Evolutionary conservation across 1,140 invertebrate species (phyloP).

Genomic region (Mesaphorura yosii): DNA sequence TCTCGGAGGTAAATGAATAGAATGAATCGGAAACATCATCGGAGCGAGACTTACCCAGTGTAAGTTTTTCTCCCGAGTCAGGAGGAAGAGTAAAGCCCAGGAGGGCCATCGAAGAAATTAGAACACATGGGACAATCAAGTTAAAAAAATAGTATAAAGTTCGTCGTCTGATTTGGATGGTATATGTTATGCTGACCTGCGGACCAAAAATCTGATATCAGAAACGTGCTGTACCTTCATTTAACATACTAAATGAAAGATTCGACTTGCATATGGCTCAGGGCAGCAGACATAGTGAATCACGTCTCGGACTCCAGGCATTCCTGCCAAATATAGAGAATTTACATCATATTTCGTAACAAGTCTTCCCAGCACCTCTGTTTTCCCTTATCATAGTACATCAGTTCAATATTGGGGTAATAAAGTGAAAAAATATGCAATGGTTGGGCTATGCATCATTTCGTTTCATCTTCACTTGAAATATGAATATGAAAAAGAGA

Average conservation of each 20-base stretch:
- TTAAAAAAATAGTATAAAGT: constrained; percentile 99
- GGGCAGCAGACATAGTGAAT: constrained; percentile 17
- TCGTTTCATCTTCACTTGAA: too few relatives aligned
- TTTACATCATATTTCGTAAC: too few relatives aligned
- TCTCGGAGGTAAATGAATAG: too few relatives aligned
- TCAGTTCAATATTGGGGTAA: too few relatives aligned
- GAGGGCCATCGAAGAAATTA: constrained; percentile 95
- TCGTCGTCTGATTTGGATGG: constrained; percentile 86
- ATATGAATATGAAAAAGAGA: too few relatives aligned
- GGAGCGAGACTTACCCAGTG: constrained; percentile 77
- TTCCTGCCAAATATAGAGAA: constrained; percentile 2
- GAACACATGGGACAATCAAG: constrained; percentile 95
- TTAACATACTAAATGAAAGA: background rate
- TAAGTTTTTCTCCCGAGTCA: constrained; percentile 96
- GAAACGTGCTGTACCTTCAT: background rate
- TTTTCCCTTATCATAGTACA: too few relatives aligned
- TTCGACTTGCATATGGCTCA: constrained; percentile 22
- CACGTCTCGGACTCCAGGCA: constrained; percentile 10
- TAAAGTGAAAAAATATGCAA: too few relatives aligned
- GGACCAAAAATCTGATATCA: constrained; percentile 36
- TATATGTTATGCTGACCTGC: constrained; percentile 89
- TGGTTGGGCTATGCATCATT: too few relatives aligned
- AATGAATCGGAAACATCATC: too few relatives aligned
- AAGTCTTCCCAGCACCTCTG: too few relatives aligned
- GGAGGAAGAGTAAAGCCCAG: constrained; percentile 95